Conservation (phyloP, 1,140 invertebrate genomes). For the Samia ricini region DNA sequence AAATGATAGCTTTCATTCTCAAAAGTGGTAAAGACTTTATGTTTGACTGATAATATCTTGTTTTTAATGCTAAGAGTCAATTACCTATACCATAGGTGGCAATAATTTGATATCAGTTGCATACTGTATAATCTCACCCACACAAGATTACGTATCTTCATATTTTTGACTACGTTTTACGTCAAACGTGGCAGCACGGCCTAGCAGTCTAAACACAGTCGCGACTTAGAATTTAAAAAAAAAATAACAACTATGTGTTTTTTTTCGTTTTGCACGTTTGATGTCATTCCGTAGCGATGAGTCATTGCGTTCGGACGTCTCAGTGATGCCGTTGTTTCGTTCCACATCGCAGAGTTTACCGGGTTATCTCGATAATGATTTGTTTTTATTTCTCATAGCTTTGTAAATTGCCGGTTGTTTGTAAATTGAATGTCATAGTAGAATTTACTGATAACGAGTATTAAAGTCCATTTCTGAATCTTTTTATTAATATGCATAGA, state of each 20-base stretch:
- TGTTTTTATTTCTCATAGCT: slow-evolving; percentile 44
- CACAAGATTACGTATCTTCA: background rate
- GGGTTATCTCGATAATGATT: slow-evolving; percentile 49
- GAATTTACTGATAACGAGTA: background rate
- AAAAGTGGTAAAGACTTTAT: no score
- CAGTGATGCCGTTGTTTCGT: background rate
- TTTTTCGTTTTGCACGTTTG: slow-evolving; percentile 10
- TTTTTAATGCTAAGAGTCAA: no score
- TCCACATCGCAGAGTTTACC: slow-evolving; percentile 11
- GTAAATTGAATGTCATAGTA: slow-evolving; percentile 22
- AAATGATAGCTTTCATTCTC: no score
- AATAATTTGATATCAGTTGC: background rate
- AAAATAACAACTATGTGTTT: background rate
- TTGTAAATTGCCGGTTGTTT: slow-evolving; percentile 30
- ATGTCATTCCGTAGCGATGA: slow-evolving; percentile 46
- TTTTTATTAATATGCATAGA: no score
- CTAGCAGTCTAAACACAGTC: background rate
- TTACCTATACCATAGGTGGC: no score
- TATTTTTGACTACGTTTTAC: background rate
- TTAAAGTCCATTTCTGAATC: background rate
- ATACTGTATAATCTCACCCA: background rate
- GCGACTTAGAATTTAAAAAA: background rate
- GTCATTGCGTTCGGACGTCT: slow-evolving; percentile 30
- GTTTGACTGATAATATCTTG: no score
- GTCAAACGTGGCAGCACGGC: background rate